Base-by-base conservation (phyloP, 2,113 vertebrate species). In the Syngnathus floridae region DNA sequence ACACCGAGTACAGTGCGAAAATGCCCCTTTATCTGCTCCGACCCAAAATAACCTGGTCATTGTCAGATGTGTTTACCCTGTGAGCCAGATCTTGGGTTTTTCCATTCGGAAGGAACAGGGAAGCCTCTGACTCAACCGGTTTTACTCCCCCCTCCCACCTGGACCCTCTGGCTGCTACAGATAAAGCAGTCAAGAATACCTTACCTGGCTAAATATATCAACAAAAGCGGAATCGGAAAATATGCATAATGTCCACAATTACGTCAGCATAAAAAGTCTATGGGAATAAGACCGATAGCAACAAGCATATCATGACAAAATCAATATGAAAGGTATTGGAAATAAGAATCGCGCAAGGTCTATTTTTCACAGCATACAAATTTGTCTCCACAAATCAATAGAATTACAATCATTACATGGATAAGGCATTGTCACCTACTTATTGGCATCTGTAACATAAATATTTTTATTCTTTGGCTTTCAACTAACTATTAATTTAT, bases 1-100 rank as follows among this genome's bases (percentile, higher is more conserved):
- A 74, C 74, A 69, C 49, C 67, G 46, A 13, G 52, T 74, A 72
- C 71, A 64, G 62, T 69, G 55, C 54, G 68, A 66, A 75, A 71
- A 65, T 69, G 59, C 31, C 52, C 68, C 52, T 13, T 45, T 79
- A 69, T 85, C 78, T 76, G 54, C 75, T 31, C 40, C 54, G 66
- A 38, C 52, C 68, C 26, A 81, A 80, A 87, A 82, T 81, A 85
- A 74, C 67, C 45, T 43, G 65, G 21, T 77, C 62, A 56, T 63
- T 80, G 64, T 82, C 68, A 58, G 61, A n/a, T 0, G 67, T 36
- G n/a, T 84, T 76, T 62, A 72, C 56, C 68, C 66, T 35, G 22
- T 62, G 58, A 80, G 51, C 65, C 57, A 14, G 21, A 62, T 75
- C 56, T 11, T 46, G 45, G 16, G 36, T 9, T 64, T 69, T 52